Conservation (phyloP, 2,113 vertebrate species). For the Ardeotis arabs region DNA sequence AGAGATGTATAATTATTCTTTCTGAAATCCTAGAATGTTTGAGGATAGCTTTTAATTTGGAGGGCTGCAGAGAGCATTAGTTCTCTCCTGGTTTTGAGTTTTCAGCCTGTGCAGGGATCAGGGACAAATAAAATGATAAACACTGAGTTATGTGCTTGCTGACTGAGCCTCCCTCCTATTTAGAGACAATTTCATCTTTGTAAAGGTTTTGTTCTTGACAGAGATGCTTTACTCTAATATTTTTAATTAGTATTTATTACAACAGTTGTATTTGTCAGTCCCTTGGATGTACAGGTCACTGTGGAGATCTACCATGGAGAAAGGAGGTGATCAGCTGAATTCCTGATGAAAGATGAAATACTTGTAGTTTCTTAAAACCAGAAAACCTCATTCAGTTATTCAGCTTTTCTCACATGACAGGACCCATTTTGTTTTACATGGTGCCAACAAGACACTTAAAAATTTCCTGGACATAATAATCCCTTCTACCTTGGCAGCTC, state of each 20-base stretch:
- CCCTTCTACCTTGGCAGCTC: slow-evolving; percentile 56
- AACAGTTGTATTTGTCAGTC: background rate
- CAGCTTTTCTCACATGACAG: background rate
- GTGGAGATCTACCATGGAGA: background rate
- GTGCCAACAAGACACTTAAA: background rate
- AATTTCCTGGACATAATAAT: slow-evolving; percentile 50
- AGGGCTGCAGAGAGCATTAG: background rate
- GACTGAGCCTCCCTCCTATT: background rate
- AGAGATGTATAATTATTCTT: background rate
- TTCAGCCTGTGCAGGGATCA: background rate
- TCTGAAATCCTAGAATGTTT: background rate
- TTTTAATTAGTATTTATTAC: background rate
- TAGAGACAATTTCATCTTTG: background rate
- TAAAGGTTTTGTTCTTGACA: background rate
- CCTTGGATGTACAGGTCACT: background rate
- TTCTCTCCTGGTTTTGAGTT: background rate
- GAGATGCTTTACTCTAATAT: background rate
- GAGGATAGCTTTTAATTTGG: background rate
- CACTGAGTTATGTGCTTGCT: background rate
- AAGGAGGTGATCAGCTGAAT: background rate
- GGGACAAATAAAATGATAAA: background rate
- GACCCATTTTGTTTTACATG: background rate
- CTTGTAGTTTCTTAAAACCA: background rate
- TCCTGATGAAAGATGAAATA: background rate
- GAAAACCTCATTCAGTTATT: background rate